A percentile compares a stretch with the other conserved stretches of the same genome.
Conservation (phyloP, 2,113 vertebrate genomes). For the Siphamia tubifer region DNA sequence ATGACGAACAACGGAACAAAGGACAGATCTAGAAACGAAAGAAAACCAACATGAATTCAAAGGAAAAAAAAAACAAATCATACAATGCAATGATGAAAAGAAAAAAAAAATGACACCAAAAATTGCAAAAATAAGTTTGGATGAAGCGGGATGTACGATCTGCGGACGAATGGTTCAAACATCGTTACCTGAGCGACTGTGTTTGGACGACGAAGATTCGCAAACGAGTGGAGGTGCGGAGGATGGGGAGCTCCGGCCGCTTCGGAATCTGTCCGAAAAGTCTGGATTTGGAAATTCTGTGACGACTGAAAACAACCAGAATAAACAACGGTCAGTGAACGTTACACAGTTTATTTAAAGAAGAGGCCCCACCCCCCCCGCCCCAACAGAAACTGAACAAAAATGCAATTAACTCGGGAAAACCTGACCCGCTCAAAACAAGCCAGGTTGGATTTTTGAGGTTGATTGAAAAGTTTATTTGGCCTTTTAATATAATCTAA, state of each 20-base stretch:
- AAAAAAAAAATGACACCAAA: background rate
- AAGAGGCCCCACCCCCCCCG: too few species aligned
- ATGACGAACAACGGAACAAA: constrained; percentile 68
- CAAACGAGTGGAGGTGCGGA: constrained; percentile 37
- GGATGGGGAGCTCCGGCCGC: background rate
- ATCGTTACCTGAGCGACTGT: constrained; percentile 68
- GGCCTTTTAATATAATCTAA: too few species aligned
- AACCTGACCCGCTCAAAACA: too few species aligned
- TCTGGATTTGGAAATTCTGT: constrained; percentile 33
- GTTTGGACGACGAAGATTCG: constrained; percentile 35
- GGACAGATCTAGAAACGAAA: constrained; percentile 77
- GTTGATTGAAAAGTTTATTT: too few species aligned
- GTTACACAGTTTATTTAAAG: too few species aligned
- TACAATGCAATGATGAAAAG: constrained; percentile 51
- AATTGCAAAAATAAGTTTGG: constrained; percentile 11
- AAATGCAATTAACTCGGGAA: too few species aligned
- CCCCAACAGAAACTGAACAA: too few species aligned
- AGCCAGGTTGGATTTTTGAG: too few species aligned
- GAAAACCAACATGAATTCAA: constrained; percentile 51
- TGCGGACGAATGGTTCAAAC: too few species aligned
- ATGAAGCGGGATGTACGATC: too few species aligned
- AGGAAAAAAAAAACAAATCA: constrained; percentile 38
- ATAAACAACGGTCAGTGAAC: background rate
- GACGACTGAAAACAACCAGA: constrained; percentile 52
- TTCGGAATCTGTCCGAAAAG: constrained; percentile 25